A percentile compares a stretch with the other conserved stretches of the same genome.
Evolutionary conservation across 2,113 vertebrate species (phyloP).

Genomic region (Bombycilla garrulus): DNA sequence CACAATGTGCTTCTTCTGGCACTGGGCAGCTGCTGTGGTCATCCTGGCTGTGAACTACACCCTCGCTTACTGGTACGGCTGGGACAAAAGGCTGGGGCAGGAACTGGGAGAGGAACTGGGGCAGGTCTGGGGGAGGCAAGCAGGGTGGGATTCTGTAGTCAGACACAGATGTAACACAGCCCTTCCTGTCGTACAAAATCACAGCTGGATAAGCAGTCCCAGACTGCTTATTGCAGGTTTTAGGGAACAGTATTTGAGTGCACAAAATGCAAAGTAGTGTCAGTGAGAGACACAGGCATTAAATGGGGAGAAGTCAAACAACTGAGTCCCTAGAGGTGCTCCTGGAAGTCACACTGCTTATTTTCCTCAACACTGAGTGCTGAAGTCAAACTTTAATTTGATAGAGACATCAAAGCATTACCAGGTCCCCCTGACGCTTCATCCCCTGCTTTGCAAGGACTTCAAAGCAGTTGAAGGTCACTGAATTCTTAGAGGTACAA

Average conservation of each 20-base stretch:
- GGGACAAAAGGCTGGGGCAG: neutral
- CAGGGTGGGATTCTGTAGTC: neutral
- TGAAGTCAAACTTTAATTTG: neutral
- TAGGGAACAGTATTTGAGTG: neutral
- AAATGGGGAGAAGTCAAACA: neutral
- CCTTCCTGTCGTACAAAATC: neutral
- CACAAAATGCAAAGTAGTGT: neutral
- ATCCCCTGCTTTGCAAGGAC: neutral
- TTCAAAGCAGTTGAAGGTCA: rapidly evolving
- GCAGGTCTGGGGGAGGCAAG: neutral
- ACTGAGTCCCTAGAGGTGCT: neutral
- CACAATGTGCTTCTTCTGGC: slow-evolving; percentile 98
- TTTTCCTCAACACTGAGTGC: neutral
- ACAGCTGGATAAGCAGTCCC: neutral
- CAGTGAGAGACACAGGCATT: neutral
- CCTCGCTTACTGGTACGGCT: slow-evolving; percentile 78
- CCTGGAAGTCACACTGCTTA: neutral
- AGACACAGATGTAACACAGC: neutral
- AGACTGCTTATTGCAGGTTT: neutral
- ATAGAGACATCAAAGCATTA: neutral
- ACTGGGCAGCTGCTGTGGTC: slow-evolving; percentile 76
- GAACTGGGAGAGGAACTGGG: neutral
- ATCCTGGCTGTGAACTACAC: slow-evolving; percentile 69
- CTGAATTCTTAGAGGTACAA: neutral
- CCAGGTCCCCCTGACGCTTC: neutral